Conservation (phyloP, 2,113 vertebrate genomes). For the Pionites leucogaster region DNA sequence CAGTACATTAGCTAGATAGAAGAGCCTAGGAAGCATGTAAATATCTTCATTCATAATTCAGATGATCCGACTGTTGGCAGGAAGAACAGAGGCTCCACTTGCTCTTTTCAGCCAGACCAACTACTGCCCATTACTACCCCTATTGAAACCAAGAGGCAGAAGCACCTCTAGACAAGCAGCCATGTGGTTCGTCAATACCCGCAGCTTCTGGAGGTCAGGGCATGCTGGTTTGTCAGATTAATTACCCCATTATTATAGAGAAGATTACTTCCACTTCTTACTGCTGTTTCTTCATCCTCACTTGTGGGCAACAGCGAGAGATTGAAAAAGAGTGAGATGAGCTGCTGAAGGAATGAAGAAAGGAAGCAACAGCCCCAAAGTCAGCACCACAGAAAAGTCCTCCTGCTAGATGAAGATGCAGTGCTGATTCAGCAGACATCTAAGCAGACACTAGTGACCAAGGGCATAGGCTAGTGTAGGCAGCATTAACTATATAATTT, state of each 20-base stretch:
- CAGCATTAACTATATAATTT: fast-evolving
- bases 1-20: neutral
- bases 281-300: neutral
- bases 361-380: neutral
- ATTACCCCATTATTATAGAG: neutral
- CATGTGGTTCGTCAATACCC: fast-evolving
- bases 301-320: fast-evolving
- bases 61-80: neutral
- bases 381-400: neutral
- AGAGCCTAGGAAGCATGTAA: neutral
- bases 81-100: neutral
- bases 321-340: fast-evolving
- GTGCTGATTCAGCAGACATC: neutral
- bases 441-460: neutral
- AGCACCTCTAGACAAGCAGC: neutral
- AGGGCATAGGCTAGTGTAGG: neutral
- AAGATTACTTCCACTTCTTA: neutral
- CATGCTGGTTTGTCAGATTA: fast-evolving
- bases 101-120: fast-evolving
- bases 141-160: fast-evolving
- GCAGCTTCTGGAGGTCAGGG: neutral
- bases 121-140: fast-evolving
- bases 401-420: fast-evolving
- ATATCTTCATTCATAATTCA: neutral
- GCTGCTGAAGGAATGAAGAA: fast-evolving